phyloP scores from a whole-genome alignment of 2,797 vertebrate species.

The Antrozous pallidus region DNA sequence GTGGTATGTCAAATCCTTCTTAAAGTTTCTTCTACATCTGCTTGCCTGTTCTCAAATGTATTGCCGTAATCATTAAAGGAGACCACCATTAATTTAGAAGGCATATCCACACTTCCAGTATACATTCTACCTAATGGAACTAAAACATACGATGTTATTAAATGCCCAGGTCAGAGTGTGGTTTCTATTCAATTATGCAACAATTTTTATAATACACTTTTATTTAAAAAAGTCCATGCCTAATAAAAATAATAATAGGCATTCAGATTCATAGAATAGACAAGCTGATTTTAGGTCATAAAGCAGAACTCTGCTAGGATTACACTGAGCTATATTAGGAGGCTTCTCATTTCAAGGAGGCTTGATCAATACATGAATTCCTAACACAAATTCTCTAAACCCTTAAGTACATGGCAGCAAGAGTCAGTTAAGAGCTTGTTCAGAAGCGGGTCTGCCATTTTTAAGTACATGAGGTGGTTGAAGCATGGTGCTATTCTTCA shows the following conservation, averaged over 20 bases:
- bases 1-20: neutral
- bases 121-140: neutral
- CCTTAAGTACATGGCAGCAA: neutral
- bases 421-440: neutral
- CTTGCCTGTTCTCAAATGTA: neutral
- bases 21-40: neutral
- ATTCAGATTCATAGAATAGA: neutral
- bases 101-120: neutral
- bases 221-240: neutral
- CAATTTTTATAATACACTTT: neutral
- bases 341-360: neutral
- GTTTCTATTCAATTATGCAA: neutral
- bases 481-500: slow-evolving; percentile 35
- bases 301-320: rapidly evolving
- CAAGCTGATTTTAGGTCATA: neutral
- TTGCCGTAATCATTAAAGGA: neutral
- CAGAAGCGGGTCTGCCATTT: neutral
- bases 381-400: slow-evolving; percentile 54
- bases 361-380: neutral
- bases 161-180: neutral
- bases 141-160: neutral
- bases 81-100: neutral
- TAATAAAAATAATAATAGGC: neutral
- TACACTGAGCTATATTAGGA: neutral
- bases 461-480: neutral